Conservation (phyloP, 2,113 vertebrate species). For the Menura novaehollandiae region DNA sequence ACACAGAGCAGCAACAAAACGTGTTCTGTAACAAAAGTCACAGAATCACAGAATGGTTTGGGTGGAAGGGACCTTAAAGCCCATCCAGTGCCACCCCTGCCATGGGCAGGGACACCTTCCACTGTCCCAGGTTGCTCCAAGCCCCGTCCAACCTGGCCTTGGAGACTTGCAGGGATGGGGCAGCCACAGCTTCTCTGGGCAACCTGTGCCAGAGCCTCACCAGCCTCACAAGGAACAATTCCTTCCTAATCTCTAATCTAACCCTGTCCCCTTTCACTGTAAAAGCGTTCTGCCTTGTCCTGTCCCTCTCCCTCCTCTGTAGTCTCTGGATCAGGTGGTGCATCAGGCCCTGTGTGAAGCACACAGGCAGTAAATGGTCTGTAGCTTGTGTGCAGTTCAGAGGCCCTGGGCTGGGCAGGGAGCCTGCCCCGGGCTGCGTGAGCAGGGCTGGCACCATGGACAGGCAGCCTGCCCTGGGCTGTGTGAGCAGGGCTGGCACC, state of each 20-base stretch:
- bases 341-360: not conserved
- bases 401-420: accelerated
- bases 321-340: not conserved
- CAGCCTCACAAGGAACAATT: not conserved
- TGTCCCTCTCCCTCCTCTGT: not conserved
- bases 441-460: too few relatives aligned
- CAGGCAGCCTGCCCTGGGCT: too few relatives aligned
- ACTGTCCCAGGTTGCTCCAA: not conserved
- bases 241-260: not conserved
- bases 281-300: not conserved
- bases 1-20: not conserved
- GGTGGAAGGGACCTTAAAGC: not conserved
- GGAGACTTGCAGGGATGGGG: not conserved
- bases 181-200: not conserved
- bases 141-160: not conserved
- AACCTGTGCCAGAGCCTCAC: not conserved
- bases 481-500: too few relatives aligned
- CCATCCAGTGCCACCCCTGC: not conserved
- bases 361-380: too few relatives aligned
- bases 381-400: too few relatives aligned
- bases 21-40: accelerated
- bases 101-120: not conserved
- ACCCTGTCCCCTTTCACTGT: not conserved
- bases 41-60: not conserved
- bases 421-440: too few relatives aligned